Base-by-base conservation (phyloP, 1,140 invertebrate species). In the Eriocheir sinensis region DNA sequence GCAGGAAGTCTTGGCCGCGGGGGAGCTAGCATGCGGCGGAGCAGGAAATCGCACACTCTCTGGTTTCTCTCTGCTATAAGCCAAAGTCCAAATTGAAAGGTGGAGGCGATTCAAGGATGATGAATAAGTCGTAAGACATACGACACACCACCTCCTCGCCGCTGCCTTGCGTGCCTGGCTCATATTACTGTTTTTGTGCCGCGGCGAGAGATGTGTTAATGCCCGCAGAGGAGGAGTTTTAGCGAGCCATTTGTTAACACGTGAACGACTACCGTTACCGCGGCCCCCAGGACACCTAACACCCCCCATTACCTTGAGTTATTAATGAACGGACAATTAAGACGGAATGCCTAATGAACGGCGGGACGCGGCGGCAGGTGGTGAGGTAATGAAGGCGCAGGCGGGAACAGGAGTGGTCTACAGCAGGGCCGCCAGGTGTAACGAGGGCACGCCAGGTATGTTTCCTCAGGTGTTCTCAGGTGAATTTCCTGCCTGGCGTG, bases 71-170 rank as follows among this genome's bases (percentile, higher is more conserved):
- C 27, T 41, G 27, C 85, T 21, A 88, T 88, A 44, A 88, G 40
- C 36, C 38, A 86, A 88, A 88, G 85, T 88, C 15, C 41, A 41
- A 88, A 88, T 88, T 88, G 85, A 44, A 41, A 88, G 85, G 85
- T 44, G 36, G 30, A 15, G 40, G 8, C 8, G 38, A 88, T 27
- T 88, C 15, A 27, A 88, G 2, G 4, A 30, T 88, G 85, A 88
- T 88, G 6, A n/a, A 88, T 44, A 41, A 40, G 85, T 44, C 85
- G 85, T 88, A 8, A 40, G 41, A 44, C 8, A 88, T 27, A 88
- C 44, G 38, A 88, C 15, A 30, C 38, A 44, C 38, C 2, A 15
- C 34, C 85, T n/a, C 36, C 8, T 41, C 38, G 34, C 85, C 15
- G 15, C n/a, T n/a, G 38, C 85, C 85, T 88, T 15, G 85, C 85